phyloP scores from a whole-genome alignment of 2,888 invertebrate species.

The Epinotia nisella region DNA sequence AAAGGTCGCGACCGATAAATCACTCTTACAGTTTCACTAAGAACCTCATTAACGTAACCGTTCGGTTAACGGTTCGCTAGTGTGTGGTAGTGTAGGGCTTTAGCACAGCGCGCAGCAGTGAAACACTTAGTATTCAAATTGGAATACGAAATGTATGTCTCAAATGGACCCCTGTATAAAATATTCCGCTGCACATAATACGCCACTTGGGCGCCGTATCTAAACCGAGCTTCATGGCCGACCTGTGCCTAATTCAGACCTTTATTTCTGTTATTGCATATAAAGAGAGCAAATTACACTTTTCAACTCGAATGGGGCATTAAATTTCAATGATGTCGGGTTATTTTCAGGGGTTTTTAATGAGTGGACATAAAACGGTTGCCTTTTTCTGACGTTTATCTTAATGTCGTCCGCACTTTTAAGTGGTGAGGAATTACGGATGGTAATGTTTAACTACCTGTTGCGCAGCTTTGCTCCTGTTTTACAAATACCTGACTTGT shows the following conservation, averaged over 20 bases:
- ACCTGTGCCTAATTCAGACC: conserved; percentile 39
- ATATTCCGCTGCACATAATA: conserved; percentile 29
- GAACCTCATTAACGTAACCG: no score
- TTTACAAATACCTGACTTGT: background rate
- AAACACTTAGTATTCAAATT: background rate
- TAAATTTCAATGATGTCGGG: conserved; percentile 39
- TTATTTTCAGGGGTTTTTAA: conserved; percentile 32
- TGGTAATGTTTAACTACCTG: background rate
- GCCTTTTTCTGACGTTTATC: conserved; percentile 39
- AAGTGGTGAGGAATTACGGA: conserved; percentile 1
- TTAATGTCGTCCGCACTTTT: conserved; percentile 25
- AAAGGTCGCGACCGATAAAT: no score
- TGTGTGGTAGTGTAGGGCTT: no score
- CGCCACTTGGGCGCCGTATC: conserved; percentile 28
- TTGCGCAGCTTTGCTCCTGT: background rate
- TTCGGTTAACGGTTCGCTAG: no score
- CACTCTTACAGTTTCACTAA: no score
- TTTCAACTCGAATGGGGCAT: conserved; percentile 35
- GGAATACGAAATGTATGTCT: background rate
- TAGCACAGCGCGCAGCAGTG: background rate
- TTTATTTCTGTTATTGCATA: conserved; percentile 36
- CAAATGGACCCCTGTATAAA: background rate
- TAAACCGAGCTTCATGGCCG: conserved; percentile 12
- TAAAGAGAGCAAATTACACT: conserved; percentile 37
- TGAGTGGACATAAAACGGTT: conserved; percentile 32